Percentiles rank a stretch among this genome's conserved stretches.
Evolutionary conservation across 64 coral and sea anemone species (phyloP).

Genomic region (Pachyseris speciosa): DNA sequence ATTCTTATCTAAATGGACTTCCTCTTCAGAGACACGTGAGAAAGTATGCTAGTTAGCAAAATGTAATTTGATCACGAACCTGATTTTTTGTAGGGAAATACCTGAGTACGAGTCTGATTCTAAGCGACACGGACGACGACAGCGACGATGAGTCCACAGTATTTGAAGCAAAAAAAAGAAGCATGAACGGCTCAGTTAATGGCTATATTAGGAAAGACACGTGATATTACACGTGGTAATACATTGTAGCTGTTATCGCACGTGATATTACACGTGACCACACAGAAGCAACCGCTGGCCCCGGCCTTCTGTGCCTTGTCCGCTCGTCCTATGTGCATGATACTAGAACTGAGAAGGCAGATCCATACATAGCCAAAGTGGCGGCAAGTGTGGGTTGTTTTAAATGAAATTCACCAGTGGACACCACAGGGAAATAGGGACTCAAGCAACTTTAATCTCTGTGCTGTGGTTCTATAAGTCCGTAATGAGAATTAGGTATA

Average conservation of each 20-base stretch:
- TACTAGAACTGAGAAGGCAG: not conserved
- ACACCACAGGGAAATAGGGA: not conserved
- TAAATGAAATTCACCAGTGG: not conserved
- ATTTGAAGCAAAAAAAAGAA: slow-evolving; percentile 86
- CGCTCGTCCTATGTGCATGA: not conserved
- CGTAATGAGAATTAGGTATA: too few relatives aligned
- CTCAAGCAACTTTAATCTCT: too few relatives aligned
- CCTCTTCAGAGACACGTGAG: too few relatives aligned
- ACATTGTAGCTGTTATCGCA: not conserved
- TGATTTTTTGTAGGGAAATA: slow-evolving; percentile 65
- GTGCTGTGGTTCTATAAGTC: too few relatives aligned
- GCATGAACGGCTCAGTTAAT: slow-evolving; percentile 81
- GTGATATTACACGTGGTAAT: not conserved
- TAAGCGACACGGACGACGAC: slow-evolving; percentile 81
- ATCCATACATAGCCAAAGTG: not conserved
- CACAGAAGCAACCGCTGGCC: not conserved
- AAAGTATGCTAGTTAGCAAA: too few relatives aligned
- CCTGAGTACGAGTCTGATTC: slow-evolving; percentile 79
- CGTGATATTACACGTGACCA: not conserved
- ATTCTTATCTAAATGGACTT: too few relatives aligned
- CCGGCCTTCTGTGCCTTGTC: not conserved
- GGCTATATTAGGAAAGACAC: slow-evolving; percentile 76
- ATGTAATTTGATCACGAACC: not conserved
- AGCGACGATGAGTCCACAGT: slow-evolving; percentile 85
- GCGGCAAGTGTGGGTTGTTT: not conserved